A percentile compares a stretch with the other conserved stretches of the same genome.
phyloP scores from a whole-genome alignment of 2,113 vertebrate species.

The Camelus dromedarius region DNA sequence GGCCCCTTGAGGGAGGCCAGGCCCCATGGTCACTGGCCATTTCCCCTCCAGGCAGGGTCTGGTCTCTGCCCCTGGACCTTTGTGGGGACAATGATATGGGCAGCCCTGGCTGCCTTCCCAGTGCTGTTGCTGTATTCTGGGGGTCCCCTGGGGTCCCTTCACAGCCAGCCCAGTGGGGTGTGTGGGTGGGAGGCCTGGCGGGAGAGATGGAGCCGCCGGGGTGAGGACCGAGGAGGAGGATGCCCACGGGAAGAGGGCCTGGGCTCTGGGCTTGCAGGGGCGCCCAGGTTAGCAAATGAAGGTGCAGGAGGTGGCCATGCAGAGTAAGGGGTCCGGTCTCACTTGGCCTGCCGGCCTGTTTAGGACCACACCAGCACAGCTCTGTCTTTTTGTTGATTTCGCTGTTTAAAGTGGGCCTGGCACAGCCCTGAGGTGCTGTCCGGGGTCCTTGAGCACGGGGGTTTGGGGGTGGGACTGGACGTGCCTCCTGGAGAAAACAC shows the following conservation, averaged over 20 bases:
- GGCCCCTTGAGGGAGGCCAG: background rate
- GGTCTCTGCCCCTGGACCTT: background rate
- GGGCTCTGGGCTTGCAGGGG: fast-evolving
- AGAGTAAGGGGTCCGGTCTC: fast-evolving
- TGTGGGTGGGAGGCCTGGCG: background rate
- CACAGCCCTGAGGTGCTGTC: too few relatives aligned
- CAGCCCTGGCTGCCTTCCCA: too few relatives aligned
- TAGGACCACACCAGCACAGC: too few relatives aligned
- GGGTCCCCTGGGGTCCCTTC: background rate
- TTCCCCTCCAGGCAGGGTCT: background rate
- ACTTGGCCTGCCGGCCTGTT: too few relatives aligned
- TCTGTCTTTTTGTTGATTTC: too few relatives aligned
- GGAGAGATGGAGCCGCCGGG: background rate
- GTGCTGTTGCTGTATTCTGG: background rate
- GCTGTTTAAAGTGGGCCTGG: too few relatives aligned
- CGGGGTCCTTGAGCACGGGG: too few relatives aligned
- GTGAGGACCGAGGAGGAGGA: background rate
- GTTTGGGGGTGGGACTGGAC: too few relatives aligned
- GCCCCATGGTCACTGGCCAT: background rate
- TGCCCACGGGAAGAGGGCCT: background rate
- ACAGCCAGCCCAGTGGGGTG: background rate
- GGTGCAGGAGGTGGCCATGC: fast-evolving
- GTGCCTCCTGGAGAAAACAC: too few relatives aligned
- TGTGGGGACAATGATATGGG: background rate
- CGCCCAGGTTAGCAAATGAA: fast-evolving